These are phyloP conservation scores for Chloroclystis v-ata DNA, from an alignment of 2,888 invertebrate species.

Conservation along the genomic window DNA sequence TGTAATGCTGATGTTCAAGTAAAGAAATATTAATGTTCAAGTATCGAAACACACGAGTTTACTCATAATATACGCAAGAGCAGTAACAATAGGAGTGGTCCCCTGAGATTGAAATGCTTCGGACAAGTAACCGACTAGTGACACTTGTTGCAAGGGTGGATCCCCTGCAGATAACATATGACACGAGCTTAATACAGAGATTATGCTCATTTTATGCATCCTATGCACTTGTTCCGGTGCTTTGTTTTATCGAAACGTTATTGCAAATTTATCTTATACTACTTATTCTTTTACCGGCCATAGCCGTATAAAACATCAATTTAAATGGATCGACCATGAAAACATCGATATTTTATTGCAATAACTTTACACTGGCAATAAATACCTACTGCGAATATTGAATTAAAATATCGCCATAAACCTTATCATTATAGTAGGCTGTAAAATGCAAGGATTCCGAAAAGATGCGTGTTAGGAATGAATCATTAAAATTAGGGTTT, in stretches of 20 bases:
- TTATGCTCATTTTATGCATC: constrained; percentile 50
- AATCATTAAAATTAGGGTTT: constrained; percentile 24
- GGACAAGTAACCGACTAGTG: constrained; percentile 55
- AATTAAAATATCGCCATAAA: constrained; percentile 47
- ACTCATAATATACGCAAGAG: constrained; percentile 31
- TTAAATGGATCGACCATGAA: constrained; percentile 40
- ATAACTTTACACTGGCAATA: constrained; percentile 42
- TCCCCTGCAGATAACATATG: constrained; percentile 54
- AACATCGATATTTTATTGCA: constrained; percentile 41
- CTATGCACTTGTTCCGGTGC: constrained; percentile 42
- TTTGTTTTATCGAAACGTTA: no score
- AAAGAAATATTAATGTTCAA: constrained; percentile 12
- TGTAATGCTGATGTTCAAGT: no score
- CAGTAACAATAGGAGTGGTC: constrained; percentile 53
- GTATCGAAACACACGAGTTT: constrained; percentile 50
- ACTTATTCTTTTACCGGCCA: constrained; percentile 6
- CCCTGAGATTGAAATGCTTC: constrained; percentile 58
- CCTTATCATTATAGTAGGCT: constrained; percentile 35
- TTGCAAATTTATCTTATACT: constrained; percentile 33
- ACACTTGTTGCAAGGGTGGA: constrained; percentile 61
- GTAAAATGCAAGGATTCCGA: constrained; percentile 30
- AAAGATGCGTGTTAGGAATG: constrained; percentile 13
- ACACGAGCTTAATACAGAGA: constrained; percentile 58
- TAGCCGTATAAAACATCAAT: constrained; percentile 26
- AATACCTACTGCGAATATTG: constrained; percentile 45